Evolutionary conservation across 2,888 invertebrate species (phyloP).

Genomic region (Nysson spinosus): DNA sequence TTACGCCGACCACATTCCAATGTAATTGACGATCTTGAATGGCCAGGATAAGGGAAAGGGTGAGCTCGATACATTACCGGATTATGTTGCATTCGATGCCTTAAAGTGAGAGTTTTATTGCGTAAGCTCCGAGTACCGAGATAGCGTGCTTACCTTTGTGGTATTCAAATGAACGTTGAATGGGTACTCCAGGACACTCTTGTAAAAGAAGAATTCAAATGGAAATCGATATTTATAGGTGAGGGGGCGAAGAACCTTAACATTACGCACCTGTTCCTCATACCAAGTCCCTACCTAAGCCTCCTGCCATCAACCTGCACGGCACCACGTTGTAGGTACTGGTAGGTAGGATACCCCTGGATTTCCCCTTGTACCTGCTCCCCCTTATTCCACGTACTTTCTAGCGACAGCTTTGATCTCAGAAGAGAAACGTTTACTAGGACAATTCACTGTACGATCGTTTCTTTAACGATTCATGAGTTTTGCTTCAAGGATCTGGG

Average conservation of each 20-base stretch:
- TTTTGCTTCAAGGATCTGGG: too few species aligned
- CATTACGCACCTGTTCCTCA: slow-evolving; percentile 68
- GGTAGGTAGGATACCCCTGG: slow-evolving; percentile 67
- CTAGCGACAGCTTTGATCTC: slow-evolving; percentile 55
- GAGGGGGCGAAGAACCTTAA: slow-evolving; percentile 47
- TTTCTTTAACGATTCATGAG: too few species aligned
- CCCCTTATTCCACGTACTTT: slow-evolving; percentile 78
- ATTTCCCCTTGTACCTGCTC: slow-evolving; percentile 70
- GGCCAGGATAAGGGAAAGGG: not conserved
- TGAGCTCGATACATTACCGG: too few species aligned
- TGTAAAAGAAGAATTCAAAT: not conserved
- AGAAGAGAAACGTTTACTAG: not conserved
- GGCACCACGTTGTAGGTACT: slow-evolving; percentile 64
- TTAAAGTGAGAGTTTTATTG: too few species aligned
- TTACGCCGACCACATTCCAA: too few species aligned
- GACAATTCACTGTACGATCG: too few species aligned
- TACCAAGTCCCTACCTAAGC: slow-evolving; percentile 68
- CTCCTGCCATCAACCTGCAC: slow-evolving; percentile 74
- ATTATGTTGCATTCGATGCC: too few species aligned
- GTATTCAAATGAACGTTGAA: not conserved
- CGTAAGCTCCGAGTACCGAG: too few species aligned
- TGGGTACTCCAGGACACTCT: not conserved
- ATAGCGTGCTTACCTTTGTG: too few species aligned
- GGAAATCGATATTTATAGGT: slow-evolving; percentile 34
- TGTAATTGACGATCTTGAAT: not conserved